Base-by-base conservation (phyloP, 2,113 vertebrate species). In the Hippoglossus stenolepis region DNA sequence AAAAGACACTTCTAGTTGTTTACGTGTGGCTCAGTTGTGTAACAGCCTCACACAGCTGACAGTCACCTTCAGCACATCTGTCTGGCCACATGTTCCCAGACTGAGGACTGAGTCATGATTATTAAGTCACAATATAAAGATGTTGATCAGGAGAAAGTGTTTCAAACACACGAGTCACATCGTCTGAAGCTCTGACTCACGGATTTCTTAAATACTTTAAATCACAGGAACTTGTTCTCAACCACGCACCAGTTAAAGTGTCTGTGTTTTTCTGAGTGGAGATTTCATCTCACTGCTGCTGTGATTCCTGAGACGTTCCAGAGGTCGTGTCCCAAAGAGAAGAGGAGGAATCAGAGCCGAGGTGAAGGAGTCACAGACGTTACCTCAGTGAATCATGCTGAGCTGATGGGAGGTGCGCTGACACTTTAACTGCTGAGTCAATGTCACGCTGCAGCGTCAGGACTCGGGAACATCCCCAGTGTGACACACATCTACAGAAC, bases 361-460 rank as follows among this genome's bases (percentile, higher is more conserved):
- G 73, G 53, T 59, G 18, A 15, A 62, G 26, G 17, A 70, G 31
- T 9, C 60, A 35, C 2, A 0, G 51, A 54, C 20, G 8, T 3
- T 0, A 8, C 2, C 14, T 51, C 10, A 47, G n/a, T 9, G 35
- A 62, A 63, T 65, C 62, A 51, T 2, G 3, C 2, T 38, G 2
- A 13, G 21, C 14, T 54, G 43, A 77, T 62, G 3, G 26, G 49
- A 58, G 45, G 21, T 5, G 60, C 66, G 12, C 35, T 68, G 68
- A 70, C 60, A 21, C 73, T 70, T 78, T 87, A 3, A 65, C 15
- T 54, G 58, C n/a, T 0, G 9, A 28, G 24, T 69, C 61, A 58
- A 10, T 45, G 66, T 66, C 71, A 53, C 31, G n/a, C 60, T 31
- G 28, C 49, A 8, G 38, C 38, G 8, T 40, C 38, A 12, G 4